phyloP scores from a whole-genome alignment of 1,140 invertebrate genomes.

The Ostrea denselamellosa region DNA sequence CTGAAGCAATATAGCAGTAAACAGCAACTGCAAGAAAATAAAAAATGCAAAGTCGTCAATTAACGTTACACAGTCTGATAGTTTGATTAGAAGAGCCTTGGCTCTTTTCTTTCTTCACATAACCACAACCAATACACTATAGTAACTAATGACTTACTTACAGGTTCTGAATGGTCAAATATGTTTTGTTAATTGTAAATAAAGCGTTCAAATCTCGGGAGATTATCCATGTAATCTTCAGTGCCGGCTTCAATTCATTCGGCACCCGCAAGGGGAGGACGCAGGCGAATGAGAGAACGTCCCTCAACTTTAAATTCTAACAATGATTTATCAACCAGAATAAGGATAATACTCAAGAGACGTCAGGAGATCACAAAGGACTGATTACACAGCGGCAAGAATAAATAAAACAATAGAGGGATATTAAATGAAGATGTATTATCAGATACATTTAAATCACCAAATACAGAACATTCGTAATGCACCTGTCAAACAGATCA shows the following conservation, averaged over 20 bases:
- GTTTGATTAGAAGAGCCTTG: background rate
- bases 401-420: constrained; percentile 21
- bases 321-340: background rate
- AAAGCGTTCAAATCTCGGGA: constrained; percentile 27
- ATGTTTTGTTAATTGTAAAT: constrained; percentile 33
- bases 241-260: background rate
- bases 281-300: background rate
- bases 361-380: constrained; percentile 6
- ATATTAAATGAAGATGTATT: constrained; percentile 21
- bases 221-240: constrained; percentile 15
- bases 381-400: constrained; percentile 1
- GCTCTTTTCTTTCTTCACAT: constrained; percentile 14
- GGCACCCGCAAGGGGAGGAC: constrained; percentile 5
- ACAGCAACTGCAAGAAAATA: background rate
- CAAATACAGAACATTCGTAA: background rate
- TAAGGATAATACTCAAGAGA: background rate
- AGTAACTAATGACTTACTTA: constrained; percentile 29
- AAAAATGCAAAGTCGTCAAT: constrained; percentile 28
- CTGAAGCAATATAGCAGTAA: background rate
- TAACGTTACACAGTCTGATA: background rate
- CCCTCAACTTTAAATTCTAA: constrained; percentile 27
- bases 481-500: background rate
- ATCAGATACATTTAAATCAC: constrained; percentile 30
- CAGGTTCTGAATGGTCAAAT: constrained; percentile 33
- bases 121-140: constrained; percentile 25